Conservation (phyloP, 2,888 invertebrate species). For the Papilio gigon region DNA sequence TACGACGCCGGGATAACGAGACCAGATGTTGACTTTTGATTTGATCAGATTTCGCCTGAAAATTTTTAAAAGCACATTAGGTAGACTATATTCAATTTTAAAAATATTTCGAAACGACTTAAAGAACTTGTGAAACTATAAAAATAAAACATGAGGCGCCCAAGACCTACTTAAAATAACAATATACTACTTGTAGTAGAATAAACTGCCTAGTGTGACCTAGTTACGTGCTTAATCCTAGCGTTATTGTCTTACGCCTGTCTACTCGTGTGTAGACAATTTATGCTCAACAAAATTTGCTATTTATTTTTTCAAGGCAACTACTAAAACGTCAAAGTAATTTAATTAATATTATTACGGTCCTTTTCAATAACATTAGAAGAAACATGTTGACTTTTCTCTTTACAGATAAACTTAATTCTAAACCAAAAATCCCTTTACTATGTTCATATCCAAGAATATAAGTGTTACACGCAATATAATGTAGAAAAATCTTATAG, state of each 20-base stretch:
- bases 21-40: background rate
- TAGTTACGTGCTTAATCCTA: background rate
- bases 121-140: no score
- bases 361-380: no score
- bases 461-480: background rate
- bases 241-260: background rate
- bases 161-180: background rate
- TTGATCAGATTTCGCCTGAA: background rate
- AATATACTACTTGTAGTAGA: background rate
- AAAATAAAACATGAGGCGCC: no score
- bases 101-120: no score
- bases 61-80: no score
- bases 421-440: no score
- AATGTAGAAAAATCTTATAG: background rate
- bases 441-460: background rate
- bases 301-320: background rate
- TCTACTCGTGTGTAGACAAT: background rate
- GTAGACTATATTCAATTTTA: no score
- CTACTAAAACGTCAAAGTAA: no score
- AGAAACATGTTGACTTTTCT: background rate
- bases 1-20: background rate
- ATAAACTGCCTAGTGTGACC: background rate
- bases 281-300: background rate
- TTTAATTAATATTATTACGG: no score
- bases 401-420: no score